Evolutionary conservation across 2,888 invertebrate genomes (phyloP).

Genomic region (Amphipoea oculea): DNA sequence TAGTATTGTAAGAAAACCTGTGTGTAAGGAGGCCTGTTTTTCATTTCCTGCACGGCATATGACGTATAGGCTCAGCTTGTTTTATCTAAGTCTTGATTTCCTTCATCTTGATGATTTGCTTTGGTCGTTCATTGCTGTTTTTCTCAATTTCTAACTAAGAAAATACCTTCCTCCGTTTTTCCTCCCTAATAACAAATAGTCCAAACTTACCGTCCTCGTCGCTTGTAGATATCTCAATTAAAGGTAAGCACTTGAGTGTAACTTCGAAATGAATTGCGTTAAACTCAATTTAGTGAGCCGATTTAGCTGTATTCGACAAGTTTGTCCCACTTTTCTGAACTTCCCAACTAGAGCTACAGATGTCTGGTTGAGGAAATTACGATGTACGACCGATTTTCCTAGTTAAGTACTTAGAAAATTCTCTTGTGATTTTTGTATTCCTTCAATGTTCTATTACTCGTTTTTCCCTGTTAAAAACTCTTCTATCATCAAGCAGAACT

Average conservation of each 20-base stretch:
- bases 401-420: background rate
- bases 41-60: background rate
- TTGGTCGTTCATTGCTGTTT: background rate
- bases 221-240: slow-evolving; percentile 42
- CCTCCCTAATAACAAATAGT: slow-evolving; percentile 1
- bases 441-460: background rate
- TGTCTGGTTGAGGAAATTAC: slow-evolving; percentile 29
- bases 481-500: background rate
- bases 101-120: background rate
- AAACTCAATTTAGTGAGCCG: slow-evolving; percentile 32
- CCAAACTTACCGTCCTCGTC: background rate
- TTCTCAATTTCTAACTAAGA: background rate
- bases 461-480: background rate
- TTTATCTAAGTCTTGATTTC: background rate
- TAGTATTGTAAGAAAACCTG: slow-evolving; percentile 31
- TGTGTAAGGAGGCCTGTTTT: slow-evolving; percentile 6
- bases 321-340: slow-evolving; percentile 46
- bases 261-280: slow-evolving; percentile 42
- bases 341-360: slow-evolving; percentile 13
- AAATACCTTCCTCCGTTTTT: background rate
- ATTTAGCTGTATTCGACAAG: slow-evolving; percentile 36
- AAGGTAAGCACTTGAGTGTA: slow-evolving; percentile 38
- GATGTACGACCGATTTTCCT: background rate
- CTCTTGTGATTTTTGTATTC: background rate
- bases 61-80: background rate